Evolutionary conservation across 2,888 invertebrate species (phyloP).

Genomic region (Serrognathus titanus): DNA sequence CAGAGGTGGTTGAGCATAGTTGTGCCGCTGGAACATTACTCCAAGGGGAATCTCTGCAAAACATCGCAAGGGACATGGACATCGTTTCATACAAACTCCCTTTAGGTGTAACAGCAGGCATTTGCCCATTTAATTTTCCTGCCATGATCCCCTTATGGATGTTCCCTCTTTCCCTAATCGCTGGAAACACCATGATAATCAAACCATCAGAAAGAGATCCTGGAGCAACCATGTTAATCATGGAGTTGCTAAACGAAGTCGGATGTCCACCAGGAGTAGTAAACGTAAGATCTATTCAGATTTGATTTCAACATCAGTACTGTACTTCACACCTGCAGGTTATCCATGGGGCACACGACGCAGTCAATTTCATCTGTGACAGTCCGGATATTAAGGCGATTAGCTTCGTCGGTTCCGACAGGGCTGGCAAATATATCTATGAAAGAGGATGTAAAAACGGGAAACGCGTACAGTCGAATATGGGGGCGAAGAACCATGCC

Average conservation of each 20-base stretch:
- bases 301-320: neutral
- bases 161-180: slow-evolving; percentile 79
- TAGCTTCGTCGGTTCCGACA: slow-evolving; percentile 97
- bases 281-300: slow-evolving; percentile 59
- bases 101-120: slow-evolving; percentile 89
- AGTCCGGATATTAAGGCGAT: slow-evolving; percentile 94
- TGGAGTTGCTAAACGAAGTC: slow-evolving; percentile 88
- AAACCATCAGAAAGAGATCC: slow-evolving; percentile 98
- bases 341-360: slow-evolving; percentile 91
- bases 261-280: slow-evolving; percentile 96
- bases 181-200: slow-evolving; percentile 92
- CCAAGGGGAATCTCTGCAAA: slow-evolving; percentile 86
- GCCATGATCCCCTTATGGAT: slow-evolving; percentile 99
- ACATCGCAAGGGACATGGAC: slow-evolving; percentile 95
- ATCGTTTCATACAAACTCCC: slow-evolving; percentile 89
- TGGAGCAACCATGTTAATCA: slow-evolving; percentile 91
- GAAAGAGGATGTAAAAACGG: slow-evolving; percentile 86
- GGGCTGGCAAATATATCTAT: slow-evolving; percentile 95
- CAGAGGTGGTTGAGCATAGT: slow-evolving; percentile 96
- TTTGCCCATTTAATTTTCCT: slow-evolving; percentile 98
- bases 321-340: slow-evolving; percentile 50
- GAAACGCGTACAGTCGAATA: slow-evolving; percentile 91
- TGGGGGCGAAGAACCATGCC: slow-evolving; percentile 99
- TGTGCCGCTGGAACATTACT: slow-evolving; percentile 90
- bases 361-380: slow-evolving; percentile 97